Base-by-base conservation (phyloP, 1,140 invertebrate species). In the Contarinia nasturtii region DNA sequence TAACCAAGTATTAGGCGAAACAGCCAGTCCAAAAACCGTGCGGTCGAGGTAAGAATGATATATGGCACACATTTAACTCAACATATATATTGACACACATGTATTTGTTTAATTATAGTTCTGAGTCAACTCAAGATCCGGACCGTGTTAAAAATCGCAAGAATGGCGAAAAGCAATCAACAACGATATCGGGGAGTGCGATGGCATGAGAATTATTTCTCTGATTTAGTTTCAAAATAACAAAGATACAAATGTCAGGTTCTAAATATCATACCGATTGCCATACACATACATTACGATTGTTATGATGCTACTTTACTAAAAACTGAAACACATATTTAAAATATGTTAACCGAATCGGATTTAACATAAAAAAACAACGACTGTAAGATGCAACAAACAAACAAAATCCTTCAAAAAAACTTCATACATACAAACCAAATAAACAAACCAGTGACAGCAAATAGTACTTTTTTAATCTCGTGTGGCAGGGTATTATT, bases 161-260 rank as follows among this genome's bases (percentile, higher is more conserved):
- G 53, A 61, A 53, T 59, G 58, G 71, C 65, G 51, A 69, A 70
- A 27, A 27, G 54, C 71, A 70, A 56, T 65, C 70, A 46, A 76
- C 74, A 51, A 77, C 75, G 48, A 76, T 76, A 74, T 77, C 74
- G 52, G 74, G 74, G 48, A 76, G 69, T 65, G 75, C 74, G 56
- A 76, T 77, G 66, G 74, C 74, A 69, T 77, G 75, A 76, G 61
- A 63, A 61, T 63, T 63, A 61, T 63, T 63, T 63, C 61, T 63
- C 59, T 63, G 61, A 63, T 63, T 63, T 63, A 63, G 61, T 63
- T 63, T 52, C 52, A 54, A 54, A 58, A 59, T 63, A 57, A 51
- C 63, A 67, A 44, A 44, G 27, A n/a, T 44, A 44, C 61, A 27
- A 27, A 27, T 27, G 27, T 27, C 27, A 27, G 27, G 27, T 27